These are phyloP conservation scores for Hippasteria phrygiana DNA, from an alignment of 53 echinoderm and acorn worm species.

Conservation along the genomic window DNA sequence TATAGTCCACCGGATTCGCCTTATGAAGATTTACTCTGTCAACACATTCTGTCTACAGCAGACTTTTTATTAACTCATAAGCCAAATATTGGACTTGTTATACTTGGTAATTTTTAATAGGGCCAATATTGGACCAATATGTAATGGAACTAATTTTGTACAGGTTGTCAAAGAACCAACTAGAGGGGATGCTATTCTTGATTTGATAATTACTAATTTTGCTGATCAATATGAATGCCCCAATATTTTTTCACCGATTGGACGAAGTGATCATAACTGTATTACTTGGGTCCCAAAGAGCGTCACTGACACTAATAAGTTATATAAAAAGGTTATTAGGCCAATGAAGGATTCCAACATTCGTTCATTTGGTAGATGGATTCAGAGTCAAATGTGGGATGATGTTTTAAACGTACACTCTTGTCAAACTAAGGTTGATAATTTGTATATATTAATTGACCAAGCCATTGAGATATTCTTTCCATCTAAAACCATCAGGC, in stretches of 20 bases:
- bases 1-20: conserved; percentile 6
- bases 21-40: background rate
- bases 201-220: no score
- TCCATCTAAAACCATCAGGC: no score
- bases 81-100: background rate
- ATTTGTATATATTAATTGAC: no score
- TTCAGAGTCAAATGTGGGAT: no score
- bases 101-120: background rate
- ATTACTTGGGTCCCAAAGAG: background rate
- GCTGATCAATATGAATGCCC: no score
- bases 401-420: no score
- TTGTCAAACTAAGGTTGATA: no score
- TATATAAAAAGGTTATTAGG: no score
- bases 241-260: background rate
- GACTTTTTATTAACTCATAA: background rate
- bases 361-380: background rate
- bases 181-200: conserved; percentile 5
- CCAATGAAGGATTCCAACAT: no score
- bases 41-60: background rate
- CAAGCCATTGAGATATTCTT: no score
- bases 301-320: no score
- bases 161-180: conserved; percentile 12
- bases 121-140: background rate
- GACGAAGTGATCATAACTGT: conserved; percentile 12
- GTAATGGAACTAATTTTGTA: background rate